Conservation (phyloP, 2,888 invertebrate species). For the Leucania comma region DNA sequence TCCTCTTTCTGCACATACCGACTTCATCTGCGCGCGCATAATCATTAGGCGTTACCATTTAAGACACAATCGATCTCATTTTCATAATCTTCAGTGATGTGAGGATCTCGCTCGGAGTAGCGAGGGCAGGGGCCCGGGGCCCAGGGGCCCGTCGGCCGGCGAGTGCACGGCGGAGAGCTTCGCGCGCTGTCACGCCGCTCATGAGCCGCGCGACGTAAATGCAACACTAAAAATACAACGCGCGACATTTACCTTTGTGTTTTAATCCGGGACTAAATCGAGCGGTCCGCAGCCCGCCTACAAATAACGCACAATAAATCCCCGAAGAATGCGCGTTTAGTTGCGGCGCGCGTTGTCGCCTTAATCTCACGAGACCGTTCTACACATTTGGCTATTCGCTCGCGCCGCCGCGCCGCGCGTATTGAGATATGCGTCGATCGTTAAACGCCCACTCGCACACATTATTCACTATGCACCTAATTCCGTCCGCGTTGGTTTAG, state of each 20-base stretch:
- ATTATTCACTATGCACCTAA: constrained; percentile 62
- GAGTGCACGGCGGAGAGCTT: constrained; percentile 62
- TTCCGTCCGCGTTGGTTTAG: constrained; percentile 44
- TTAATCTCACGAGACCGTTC: constrained; percentile 75
- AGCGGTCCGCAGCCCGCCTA: constrained; percentile 67
- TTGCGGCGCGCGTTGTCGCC: constrained; percentile 64
- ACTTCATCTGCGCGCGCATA: constrained; percentile 30
- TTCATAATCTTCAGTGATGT: constrained; percentile 32
- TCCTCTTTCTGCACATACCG: constrained; percentile 25
- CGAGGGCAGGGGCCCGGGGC: background rate
- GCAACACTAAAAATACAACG: constrained; percentile 75
- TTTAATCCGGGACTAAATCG: constrained; percentile 75
- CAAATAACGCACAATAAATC: constrained; percentile 79
- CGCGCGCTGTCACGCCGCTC: constrained; percentile 66
- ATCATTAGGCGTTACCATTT: constrained; percentile 43
- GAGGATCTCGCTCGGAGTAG: constrained; percentile 1
- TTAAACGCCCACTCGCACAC: constrained; percentile 67
- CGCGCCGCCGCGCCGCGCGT: constrained; percentile 31
- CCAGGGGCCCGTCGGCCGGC: constrained; percentile 30
- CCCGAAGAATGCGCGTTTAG: constrained; percentile 76
- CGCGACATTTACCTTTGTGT: constrained; percentile 84
- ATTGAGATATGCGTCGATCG: constrained; percentile 66
- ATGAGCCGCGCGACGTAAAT: constrained; percentile 68
- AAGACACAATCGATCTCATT: constrained; percentile 43
- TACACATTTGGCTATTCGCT: constrained; percentile 71